phyloP scores from a whole-genome alignment of 2,888 invertebrate species.

The Xestia xanthographa region DNA sequence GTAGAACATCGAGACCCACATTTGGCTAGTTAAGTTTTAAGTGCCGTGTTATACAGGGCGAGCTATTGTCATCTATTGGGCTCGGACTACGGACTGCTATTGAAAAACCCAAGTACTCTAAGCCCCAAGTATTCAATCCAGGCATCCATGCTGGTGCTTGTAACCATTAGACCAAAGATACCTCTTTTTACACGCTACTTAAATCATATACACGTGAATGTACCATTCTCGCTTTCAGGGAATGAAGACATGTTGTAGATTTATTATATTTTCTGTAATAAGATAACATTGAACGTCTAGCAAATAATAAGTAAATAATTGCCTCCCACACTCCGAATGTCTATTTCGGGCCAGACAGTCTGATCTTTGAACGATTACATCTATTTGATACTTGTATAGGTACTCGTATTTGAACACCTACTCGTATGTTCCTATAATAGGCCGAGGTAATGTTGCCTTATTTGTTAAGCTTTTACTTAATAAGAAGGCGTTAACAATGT shows the following conservation, averaged over 20 bases:
- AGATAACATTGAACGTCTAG: neutral
- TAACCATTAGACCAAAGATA: neutral
- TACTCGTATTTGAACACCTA: neutral
- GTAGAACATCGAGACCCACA: neutral
- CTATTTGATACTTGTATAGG: neutral
- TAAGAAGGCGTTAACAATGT: neutral
- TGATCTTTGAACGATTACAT: neutral
- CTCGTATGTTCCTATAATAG: neutral
- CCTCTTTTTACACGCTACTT: neutral
- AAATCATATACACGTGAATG: neutral
- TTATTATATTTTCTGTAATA: neutral
- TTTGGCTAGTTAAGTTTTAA: neutral
- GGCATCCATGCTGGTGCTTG: neutral
- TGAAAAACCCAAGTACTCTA: neutral
- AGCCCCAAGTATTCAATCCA: neutral
- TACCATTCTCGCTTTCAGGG: neutral
- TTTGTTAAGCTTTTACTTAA: neutral
- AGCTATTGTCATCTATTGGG: neutral
- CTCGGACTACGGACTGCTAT: neutral
- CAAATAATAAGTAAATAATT: neutral
- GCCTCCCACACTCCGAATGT: neutral
- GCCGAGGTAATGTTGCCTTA: no score
- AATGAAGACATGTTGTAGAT: neutral
- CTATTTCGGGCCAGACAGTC: constrained; percentile 3
- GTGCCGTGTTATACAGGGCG: neutral